A percentile compares a stretch with the other conserved stretches of the same genome.
These are phyloP conservation scores for Exaiptasia diaphana DNA, from an alignment of 64 coral and sea anemone species.

Conservation along the genomic window DNA sequence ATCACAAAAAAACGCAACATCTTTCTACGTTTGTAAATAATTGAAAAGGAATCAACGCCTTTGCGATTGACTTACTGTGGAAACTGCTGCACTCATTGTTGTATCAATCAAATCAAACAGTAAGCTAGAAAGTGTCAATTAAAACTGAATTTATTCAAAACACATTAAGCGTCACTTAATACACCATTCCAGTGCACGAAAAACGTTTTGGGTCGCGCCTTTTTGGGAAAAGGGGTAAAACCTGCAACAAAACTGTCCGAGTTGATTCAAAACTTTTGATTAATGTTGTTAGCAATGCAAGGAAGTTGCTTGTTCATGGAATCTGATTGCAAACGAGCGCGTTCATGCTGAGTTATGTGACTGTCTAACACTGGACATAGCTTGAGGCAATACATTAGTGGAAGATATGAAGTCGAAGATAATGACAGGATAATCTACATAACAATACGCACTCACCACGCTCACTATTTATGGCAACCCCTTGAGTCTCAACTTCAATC, in stretches of 20 bases:
- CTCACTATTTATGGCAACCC: constrained; percentile 53
- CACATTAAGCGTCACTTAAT: constrained; percentile 4
- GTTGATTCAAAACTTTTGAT: too few relatives aligned
- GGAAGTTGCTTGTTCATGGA: not conserved
- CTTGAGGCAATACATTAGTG: constrained; percentile 63
- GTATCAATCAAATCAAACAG: not conserved
- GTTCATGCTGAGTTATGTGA: constrained; percentile 9
- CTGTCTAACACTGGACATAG: constrained; percentile 1
- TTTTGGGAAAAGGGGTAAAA: too few relatives aligned
- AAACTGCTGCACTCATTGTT: too few relatives aligned
- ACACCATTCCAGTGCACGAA: not conserved
- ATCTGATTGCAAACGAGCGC: not conserved
- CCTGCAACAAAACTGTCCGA: too few relatives aligned
- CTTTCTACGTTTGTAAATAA: too few relatives aligned
- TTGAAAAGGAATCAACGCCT: too few relatives aligned
- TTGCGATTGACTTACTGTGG: too few relatives aligned
- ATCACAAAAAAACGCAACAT: too few relatives aligned
- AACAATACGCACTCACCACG: constrained; percentile 44
- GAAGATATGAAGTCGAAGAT: constrained; percentile 25
- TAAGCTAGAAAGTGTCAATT: not conserved
- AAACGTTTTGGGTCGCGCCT: not conserved
- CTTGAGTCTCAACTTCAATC: constrained; percentile 38
- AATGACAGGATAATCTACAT: constrained; percentile 57
- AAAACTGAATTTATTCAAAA: not conserved
- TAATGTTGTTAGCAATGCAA: too few relatives aligned